Percentiles rank a stretch among this genome's conserved stretches.
Conservation (phyloP, 2,888 invertebrate species). For the Sicus ferrugineus region DNA sequence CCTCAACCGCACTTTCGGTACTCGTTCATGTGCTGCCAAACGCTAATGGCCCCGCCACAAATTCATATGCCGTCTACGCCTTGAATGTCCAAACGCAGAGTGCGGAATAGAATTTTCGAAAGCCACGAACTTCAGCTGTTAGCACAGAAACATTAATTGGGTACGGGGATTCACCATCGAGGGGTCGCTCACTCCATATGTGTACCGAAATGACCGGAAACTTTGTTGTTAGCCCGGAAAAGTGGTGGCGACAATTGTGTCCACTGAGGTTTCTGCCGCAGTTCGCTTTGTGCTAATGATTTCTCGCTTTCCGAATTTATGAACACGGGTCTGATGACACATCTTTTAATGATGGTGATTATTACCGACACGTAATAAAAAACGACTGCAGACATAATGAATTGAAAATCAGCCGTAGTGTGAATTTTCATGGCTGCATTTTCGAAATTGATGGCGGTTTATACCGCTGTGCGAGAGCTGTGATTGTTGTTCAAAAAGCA, state of each 20-base stretch:
- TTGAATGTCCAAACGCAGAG: background rate
- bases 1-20: constrained; percentile 9
- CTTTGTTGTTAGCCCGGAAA: background rate
- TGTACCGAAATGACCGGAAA: background rate
- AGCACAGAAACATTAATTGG: background rate
- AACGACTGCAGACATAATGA: no score
- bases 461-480: no score
- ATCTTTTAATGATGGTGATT: background rate
- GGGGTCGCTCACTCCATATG: no score
- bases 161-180: background rate
- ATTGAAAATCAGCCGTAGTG: background rate
- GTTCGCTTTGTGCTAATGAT: background rate
- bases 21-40: background rate
- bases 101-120: background rate
- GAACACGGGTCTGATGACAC: background rate
- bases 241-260: background rate
- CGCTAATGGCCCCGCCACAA: background rate
- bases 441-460: no score
- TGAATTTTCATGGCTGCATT: no score
- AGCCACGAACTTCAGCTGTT: background rate
- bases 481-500: no score
- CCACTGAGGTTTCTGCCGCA: background rate
- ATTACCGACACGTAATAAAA: background rate
- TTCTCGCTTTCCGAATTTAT: background rate
- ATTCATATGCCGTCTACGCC: background rate